Conservation (phyloP, 2,797 vertebrate species). For the Chaetodon trifasciatus region DNA sequence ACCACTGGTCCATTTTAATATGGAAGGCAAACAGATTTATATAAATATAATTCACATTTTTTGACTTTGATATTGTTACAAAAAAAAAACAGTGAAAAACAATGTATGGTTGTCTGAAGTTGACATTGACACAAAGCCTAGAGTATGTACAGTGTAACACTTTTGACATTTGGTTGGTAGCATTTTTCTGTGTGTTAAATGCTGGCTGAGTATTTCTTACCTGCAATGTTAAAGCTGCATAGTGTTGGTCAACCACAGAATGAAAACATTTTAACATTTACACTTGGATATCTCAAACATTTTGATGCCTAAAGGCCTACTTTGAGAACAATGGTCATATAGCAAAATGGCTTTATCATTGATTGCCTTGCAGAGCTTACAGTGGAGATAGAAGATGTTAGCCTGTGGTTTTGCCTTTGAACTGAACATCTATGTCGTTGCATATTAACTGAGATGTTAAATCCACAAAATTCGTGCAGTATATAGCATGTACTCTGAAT, state of each 20-base stretch:
- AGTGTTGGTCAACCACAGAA: neutral
- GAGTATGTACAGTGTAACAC: neutral
- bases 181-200: neutral
- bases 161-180: neutral
- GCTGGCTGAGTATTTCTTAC: neutral
- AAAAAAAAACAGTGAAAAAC: neutral
- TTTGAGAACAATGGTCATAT: too few relatives aligned
- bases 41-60: constrained; percentile 1
- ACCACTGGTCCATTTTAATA: neutral
- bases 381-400: neutral
- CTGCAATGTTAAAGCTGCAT: neutral
- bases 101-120: neutral
- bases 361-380: too few relatives aligned
- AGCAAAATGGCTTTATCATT: too few relatives aligned
- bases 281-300: neutral
- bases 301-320: neutral
- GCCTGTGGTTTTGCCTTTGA: constrained; percentile 1
- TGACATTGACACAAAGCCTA: neutral
- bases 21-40: constrained; percentile 3
- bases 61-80: constrained; percentile 1
- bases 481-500: neutral
- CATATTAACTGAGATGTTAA: neutral
- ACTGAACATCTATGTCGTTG: neutral
- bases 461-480: neutral
- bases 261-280: neutral